Conservation (phyloP, 2,797 vertebrate genomes). For the Taeniopygia guttata region DNA sequence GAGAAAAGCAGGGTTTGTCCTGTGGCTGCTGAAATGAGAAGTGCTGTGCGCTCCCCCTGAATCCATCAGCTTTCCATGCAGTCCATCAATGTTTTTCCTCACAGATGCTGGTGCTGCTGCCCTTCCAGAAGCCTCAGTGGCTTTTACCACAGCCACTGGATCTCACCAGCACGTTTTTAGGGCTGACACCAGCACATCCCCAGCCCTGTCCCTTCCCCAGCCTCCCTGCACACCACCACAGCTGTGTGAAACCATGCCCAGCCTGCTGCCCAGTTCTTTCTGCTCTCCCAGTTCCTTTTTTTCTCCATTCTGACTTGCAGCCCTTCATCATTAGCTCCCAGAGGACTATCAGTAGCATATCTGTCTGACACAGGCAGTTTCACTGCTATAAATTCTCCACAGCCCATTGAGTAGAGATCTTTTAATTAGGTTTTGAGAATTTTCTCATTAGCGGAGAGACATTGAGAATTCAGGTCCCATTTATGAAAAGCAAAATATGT, state of each 20-base stretch:
- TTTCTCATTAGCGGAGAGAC: slow-evolving; percentile 4
- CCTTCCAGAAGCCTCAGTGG: background rate
- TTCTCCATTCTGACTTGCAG: background rate
- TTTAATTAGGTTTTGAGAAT: slow-evolving; percentile 53
- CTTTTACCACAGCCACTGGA: background rate
- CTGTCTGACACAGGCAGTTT: slow-evolving; percentile 37
- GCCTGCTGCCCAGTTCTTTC: background rate
- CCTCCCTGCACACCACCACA: background rate
- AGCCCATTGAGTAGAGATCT: slow-evolving; percentile 46
- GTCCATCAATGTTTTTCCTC: background rate
- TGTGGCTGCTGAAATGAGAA: background rate
- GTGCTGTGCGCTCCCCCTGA: background rate
- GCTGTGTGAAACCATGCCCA: background rate
- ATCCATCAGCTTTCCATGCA: background rate
- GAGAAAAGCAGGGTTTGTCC: background rate
- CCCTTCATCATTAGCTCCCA: slow-evolving; percentile 34
- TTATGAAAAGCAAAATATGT: background rate
- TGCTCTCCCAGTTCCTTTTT: background rate
- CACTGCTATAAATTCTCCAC: slow-evolving; percentile 30
- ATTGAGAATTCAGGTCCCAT: slow-evolving; percentile 14
- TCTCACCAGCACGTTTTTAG: background rate
- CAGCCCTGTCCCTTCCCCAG: background rate
- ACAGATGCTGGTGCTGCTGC: background rate
- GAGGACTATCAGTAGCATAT: slow-evolving; percentile 26
- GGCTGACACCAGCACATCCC: background rate